Evolutionary conservation across 2,113 vertebrate genomes (phyloP).

Genomic region (Casuarius casuarius): DNA sequence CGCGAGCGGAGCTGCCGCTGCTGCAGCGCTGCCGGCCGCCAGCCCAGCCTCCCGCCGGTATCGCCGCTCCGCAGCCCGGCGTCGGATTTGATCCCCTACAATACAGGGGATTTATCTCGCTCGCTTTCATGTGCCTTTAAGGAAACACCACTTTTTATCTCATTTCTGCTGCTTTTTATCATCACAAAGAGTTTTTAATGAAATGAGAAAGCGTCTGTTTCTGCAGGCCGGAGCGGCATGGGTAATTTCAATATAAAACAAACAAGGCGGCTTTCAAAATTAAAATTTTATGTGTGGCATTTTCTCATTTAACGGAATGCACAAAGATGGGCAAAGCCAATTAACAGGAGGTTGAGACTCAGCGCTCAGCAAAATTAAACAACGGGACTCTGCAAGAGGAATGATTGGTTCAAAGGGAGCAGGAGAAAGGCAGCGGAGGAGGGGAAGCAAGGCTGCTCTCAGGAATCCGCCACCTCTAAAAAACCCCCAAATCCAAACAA

Average conservation of each 20-base stretch:
- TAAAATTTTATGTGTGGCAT: slow-evolving; percentile 77
- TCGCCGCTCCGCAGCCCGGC: neutral
- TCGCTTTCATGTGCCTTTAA: slow-evolving; percentile 61
- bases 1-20: slow-evolving; percentile 10
- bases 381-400: slow-evolving; percentile 50
- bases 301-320: slow-evolving; percentile 76
- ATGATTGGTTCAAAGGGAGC: slow-evolving; percentile 27
- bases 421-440: neutral
- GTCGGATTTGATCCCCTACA: slow-evolving; percentile 20
- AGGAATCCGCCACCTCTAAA: neutral
- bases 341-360: slow-evolving; percentile 75
- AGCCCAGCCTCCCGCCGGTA: neutral
- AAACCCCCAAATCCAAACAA: neutral
- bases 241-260: slow-evolving; percentile 82
- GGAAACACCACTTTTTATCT: slow-evolving; percentile 77
- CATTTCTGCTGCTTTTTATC: slow-evolving; percentile 76
- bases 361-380: slow-evolving; percentile 75
- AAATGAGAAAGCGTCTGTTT: slow-evolving; percentile 78
- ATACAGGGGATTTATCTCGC: slow-evolving; percentile 49
- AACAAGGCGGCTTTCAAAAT: slow-evolving; percentile 82
- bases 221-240: slow-evolving; percentile 50
- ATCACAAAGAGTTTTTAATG: slow-evolving; percentile 81
- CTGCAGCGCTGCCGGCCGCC: neutral
- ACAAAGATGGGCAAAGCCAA: slow-evolving; percentile 80
- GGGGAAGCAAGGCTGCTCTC: neutral